Evolutionary conservation across 2,113 vertebrate genomes (phyloP).

Genomic region (Steatornis caripensis): DNA sequence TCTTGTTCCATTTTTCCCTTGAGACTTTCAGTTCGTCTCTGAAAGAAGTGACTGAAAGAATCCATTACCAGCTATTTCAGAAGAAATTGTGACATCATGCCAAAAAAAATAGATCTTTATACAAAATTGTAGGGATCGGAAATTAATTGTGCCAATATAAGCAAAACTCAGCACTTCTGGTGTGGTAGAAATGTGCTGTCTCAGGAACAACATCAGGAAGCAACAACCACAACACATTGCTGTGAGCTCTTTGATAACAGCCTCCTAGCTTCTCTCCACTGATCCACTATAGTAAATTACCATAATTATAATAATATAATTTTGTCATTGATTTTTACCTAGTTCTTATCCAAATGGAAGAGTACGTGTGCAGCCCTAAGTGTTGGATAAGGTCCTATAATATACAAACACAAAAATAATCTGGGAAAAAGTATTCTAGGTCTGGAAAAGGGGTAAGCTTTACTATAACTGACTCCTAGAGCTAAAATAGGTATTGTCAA

Average conservation of each 20-base stretch:
- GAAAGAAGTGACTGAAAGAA: not conserved
- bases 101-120: not conserved
- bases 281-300: not conserved
- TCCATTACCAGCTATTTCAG: not conserved
- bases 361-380: fast-evolving
- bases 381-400: not conserved
- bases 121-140: not conserved
- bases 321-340: not conserved
- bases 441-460: not conserved
- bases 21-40: not conserved
- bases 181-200: not conserved
- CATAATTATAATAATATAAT: not conserved
- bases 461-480: not conserved
- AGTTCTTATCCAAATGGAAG: not conserved
- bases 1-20: not conserved
- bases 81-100: not conserved
- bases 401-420: not conserved
- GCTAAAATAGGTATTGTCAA: not conserved
- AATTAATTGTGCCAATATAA: not conserved
- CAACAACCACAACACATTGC: not conserved
- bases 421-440: not conserved
- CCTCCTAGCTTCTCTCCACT: not conserved
- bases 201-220: not conserved
- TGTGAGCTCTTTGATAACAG: not conserved
- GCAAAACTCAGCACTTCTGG: not conserved